Base-by-base conservation (phyloP, 2,888 invertebrate species). In the Ischnura elegans region DNA sequence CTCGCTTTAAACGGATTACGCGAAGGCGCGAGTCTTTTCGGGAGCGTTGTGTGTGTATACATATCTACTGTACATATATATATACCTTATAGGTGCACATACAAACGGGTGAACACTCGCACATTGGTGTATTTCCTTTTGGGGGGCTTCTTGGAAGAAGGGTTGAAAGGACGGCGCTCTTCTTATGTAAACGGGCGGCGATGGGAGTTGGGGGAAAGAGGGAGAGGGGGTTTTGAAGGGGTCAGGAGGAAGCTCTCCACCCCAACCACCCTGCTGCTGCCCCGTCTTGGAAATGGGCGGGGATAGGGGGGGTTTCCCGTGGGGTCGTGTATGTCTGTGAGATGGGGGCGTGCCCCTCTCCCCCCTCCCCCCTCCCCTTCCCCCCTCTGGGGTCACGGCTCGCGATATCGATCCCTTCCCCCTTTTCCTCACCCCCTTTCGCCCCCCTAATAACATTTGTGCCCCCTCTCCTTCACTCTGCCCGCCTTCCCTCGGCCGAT, bases 111-210 rank as follows among this genome's bases (percentile, higher is more conserved):
- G 51, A 51, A 51, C 51, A 3, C 51, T 19, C 3, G 19, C 19
- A 51, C 3, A 51, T 51, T 19, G n/a, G n/a, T 19, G 51, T 51
- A 51, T 51, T 51, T 76, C 29, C 36, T 76, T 36, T 13, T 76
- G 29, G 36, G 76, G 76, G 25, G 76, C 25, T 61, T n/a, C 76
- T 76, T 76, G 29, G 76, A 36, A 36, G 36, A 36, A 61, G 61
- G 6, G 76, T 76, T 76, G 66, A 76, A 36, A 13, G 36, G 36
- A 16, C 21, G 76, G 10, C 25, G 16, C 36, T 36, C 36, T 76
- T 36, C 76, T 36, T 76, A 76, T 76, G 76, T 76, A 76, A 76
- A 76, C 76, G 76, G 36, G 76, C 13, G 25, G 61, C 61, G 61
- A 61, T 47, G 47, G 55, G 25, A 61, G 47, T 2, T 25, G 61